Evolutionary conservation across 2,797 vertebrate species (phyloP), one percentile per base, ranked within the genome.

Genomic region (Bradypus variegatus): DNA sequence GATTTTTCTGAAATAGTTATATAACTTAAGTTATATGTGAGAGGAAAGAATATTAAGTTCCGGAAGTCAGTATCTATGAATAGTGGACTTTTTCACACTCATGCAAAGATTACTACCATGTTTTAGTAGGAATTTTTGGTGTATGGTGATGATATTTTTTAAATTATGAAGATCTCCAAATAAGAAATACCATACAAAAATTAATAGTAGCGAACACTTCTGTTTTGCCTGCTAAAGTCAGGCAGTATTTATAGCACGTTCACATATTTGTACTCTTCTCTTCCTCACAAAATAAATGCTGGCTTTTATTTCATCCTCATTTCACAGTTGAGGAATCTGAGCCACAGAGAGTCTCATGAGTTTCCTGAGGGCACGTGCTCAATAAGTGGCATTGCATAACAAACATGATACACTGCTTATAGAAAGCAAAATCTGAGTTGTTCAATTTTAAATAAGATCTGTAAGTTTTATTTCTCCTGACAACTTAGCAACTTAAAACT

Each of bases 1-100:
- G 62, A 77, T 93, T 86, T 67, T 64, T 88, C n/a, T 89, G 60
- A 95, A 89, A 93, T 89, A 89, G 90, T 94, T 87, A 82, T 86
- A 21, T 91, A 41, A 65, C 48, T 53, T 75, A 79, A 23, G 9
- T 76, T 81, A n/a, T 50, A 67, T 91, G 33, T 65, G 23, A 77
- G 4, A 73, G 9, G 27, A 87, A 88, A 92, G 41, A 70, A 15
- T 6, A 2, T 78, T 23, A 64, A 53, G 19, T 53, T 86, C 14
- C 75, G 16, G 45, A 88, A 18, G 21, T 62, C 31, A 62, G 6
- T 77, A 23, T 64, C 64, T 50, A 50, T 55, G 27, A 93, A 53
- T 19, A 85, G 53, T 21, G 53, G 33, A 77, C 33, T 81, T 76
- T 91, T 81, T 58, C 29, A 78, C 36, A 77, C 58, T 14, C 16